Base-by-base conservation (phyloP, 2,888 invertebrate species). In the Mimumesa dahlbomi region DNA sequence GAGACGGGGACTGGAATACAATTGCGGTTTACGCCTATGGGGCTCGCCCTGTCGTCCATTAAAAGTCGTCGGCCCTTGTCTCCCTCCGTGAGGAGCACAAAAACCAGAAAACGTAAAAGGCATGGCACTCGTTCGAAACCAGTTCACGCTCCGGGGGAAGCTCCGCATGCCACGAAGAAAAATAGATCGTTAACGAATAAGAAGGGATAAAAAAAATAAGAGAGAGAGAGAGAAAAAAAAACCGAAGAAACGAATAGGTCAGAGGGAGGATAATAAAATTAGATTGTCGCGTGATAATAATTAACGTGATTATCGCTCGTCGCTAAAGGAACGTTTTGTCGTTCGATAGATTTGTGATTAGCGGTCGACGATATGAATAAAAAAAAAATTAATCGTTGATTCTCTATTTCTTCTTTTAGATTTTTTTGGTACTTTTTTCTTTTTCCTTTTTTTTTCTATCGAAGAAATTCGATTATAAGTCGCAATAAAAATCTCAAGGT, bases 41-140 rank as follows among this genome's bases (percentile, higher is more conserved):
- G 70, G 63, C 68, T 78, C 78, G 77, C 77, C 79, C 81, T 79
- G 82, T 83, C 81, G 84, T 84, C 84, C 84, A 84, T 84, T 84
- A 84, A 84, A 84, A 83, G 81, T 80, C 82, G 79, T 74, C 77
- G 79, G 78, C 82, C 82, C 82, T 84, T 82, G 81, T 83, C 82
- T 83, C 82, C 82, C 82, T 82, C 77, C 70, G 77, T 67, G 79
- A 79, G 70, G 61, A 75, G 78, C 62, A 83, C 77, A 80, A 82
- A 83, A 84, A 81, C 80, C 76, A 82, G 83, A 84, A 84, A 84
- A 82, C 84, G 84, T 84, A 84, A 84, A 84, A 84, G 84, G 79
- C 79, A 77, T 72, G 77, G 77, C 79, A 79, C 79, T 79, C 79
- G 79, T 79, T 79, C 72, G 77, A 79, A 79, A 79, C 79, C 79